Conservation (phyloP, 1,140 invertebrate species). For the Trichomalopsis sarcophagae region DNA sequence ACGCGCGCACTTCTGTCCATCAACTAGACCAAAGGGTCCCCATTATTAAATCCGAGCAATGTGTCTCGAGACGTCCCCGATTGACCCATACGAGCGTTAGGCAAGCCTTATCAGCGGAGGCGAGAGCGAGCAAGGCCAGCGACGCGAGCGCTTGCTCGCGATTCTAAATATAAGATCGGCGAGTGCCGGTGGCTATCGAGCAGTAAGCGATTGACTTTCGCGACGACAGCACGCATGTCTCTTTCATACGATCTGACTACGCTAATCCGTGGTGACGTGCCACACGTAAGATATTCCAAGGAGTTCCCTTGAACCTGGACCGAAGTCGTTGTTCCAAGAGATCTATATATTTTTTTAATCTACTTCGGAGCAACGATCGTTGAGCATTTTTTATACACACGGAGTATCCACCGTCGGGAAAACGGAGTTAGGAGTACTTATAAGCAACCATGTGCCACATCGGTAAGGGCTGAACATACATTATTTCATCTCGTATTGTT, state of each 20-base stretch:
- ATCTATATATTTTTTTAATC: too few relatives aligned
- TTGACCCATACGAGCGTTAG: too few relatives aligned
- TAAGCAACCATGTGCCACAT: slow-evolving; percentile 32
- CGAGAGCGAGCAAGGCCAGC: background rate
- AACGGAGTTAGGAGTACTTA: background rate
- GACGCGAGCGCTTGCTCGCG: background rate
- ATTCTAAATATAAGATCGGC: slow-evolving; percentile 59
- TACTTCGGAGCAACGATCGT: too few relatives aligned
- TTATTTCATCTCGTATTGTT: background rate
- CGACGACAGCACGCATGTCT: slow-evolving; percentile 55
- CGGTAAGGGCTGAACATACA: slow-evolving; percentile 27
- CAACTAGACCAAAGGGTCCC: too few relatives aligned
- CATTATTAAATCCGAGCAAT: too few relatives aligned
- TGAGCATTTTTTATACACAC: background rate
- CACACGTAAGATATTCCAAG: slow-evolving; percentile 36
- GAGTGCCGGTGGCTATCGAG: background rate
- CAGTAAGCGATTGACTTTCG: slow-evolving; percentile 53
- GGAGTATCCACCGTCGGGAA: background rate
- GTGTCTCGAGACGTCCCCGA: too few relatives aligned
- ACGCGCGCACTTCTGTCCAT: too few relatives aligned
- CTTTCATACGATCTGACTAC: slow-evolving; percentile 19
- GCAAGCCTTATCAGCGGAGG: background rate
- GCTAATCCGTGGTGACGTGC: slow-evolving; percentile 16
- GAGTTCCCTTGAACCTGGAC: slow-evolving; percentile 31
- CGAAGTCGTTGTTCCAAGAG: background rate